phyloP scores from a whole-genome alignment of 1,140 invertebrate genomes.

The Saccostrea cuccullata region DNA sequence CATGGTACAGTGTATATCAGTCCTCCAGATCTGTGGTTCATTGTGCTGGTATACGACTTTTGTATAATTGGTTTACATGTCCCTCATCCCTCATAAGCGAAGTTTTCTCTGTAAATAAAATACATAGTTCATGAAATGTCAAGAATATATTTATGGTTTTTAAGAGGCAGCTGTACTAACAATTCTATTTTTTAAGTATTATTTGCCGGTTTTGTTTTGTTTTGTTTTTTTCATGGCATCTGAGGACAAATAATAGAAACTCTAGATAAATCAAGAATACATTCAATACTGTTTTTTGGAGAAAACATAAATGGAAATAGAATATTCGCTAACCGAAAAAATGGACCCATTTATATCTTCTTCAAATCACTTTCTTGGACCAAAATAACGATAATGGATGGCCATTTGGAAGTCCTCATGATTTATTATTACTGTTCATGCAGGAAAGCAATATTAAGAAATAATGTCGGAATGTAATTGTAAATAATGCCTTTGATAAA shows the following conservation, averaged over 20 bases:
- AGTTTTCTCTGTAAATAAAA: no score
- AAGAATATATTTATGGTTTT: no score
- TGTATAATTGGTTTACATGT: no score
- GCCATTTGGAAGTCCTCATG: not conserved
- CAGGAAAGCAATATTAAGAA: not conserved
- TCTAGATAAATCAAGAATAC: not conserved
- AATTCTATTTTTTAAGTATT: no score
- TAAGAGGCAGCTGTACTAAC: no score
- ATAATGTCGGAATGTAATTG: not conserved
- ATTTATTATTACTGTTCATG: not conserved
- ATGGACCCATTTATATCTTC: not conserved
- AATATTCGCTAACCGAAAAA: not conserved
- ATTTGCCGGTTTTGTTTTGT: no score
- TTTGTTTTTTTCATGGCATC: no score
- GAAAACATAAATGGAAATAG: not conserved
- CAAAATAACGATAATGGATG: not conserved
- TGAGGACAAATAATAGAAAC: not conserved
- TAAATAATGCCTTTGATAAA: not conserved
- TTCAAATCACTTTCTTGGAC: not conserved
- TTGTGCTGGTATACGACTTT: no score
- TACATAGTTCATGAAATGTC: no score
- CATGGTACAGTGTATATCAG: no score
- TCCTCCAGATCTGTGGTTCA: no score
- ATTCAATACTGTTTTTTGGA: not conserved
- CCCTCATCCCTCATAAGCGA: no score